phyloP scores from a whole-genome alignment of 1,140 invertebrate species.

The Brachionus asplanchnoidis region DNA sequence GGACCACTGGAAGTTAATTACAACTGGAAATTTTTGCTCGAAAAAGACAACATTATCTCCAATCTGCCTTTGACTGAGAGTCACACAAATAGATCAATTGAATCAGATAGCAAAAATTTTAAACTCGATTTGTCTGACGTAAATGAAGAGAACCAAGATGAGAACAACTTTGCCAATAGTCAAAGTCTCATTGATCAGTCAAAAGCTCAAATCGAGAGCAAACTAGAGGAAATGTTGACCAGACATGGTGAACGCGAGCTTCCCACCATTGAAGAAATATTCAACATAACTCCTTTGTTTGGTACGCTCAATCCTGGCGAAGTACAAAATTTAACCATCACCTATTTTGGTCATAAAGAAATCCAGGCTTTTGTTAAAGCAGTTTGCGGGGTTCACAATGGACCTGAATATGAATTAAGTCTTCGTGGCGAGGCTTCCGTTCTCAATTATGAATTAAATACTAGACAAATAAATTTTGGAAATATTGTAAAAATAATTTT shows the following conservation, averaged over 20 bases:
- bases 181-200: not conserved
- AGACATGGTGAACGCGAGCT: slow-evolving; percentile 7
- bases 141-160: not conserved
- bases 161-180: not conserved
- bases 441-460: slow-evolving; percentile 54
- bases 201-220: slow-evolving; percentile 13
- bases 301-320: slow-evolving; percentile 55
- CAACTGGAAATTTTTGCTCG: slow-evolving; percentile 46
- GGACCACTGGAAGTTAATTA: slow-evolving; percentile 55
- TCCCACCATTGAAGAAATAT: slow-evolving; percentile 49
- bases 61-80: slow-evolving; percentile 44
- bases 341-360: slow-evolving; percentile 56
- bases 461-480: slow-evolving; percentile 54
- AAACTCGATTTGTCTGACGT: not conserved
- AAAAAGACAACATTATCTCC: slow-evolving; percentile 46
- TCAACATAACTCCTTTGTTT: slow-evolving; percentile 57
- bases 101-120: not conserved
- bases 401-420: slow-evolving; percentile 53
- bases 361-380: slow-evolving; percentile 53
- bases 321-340: slow-evolving; percentile 55
- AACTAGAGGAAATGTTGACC: slow-evolving; percentile 12
- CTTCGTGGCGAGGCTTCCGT: slow-evolving; percentile 54
- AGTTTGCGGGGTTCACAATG: slow-evolving; percentile 55
- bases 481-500: slow-evolving; percentile 48
- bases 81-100: slow-evolving; percentile 43